phyloP scores from a whole-genome alignment of 2,888 invertebrate species.

The Scaptomyza cyrtandrae region DNA sequence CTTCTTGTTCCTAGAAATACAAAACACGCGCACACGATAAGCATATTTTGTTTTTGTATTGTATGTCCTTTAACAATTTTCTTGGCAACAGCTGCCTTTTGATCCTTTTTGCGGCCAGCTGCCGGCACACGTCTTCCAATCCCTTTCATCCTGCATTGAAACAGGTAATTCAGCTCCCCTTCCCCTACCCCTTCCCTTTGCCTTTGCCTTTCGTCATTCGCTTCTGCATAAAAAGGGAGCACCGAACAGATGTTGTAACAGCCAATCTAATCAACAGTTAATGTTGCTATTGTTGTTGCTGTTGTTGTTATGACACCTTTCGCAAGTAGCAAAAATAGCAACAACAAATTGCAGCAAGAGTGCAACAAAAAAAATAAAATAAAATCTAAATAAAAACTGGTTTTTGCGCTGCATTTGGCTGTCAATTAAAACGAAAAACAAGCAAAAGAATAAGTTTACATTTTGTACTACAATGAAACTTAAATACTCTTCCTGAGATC shows the following conservation, averaged over 20 bases:
- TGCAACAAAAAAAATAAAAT: constrained; percentile 29
- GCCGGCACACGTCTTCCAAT: constrained; percentile 68
- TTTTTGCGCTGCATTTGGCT: constrained; percentile 62
- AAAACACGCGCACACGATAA: constrained; percentile 37
- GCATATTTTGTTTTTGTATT: constrained; percentile 13
- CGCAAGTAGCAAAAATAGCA: constrained; percentile 54
- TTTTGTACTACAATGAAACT: not conserved
- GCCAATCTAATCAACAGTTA: constrained; percentile 45
- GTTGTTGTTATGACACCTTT: constrained; percentile 68
- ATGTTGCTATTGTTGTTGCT: constrained; percentile 19
- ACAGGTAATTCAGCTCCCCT: constrained; percentile 43
- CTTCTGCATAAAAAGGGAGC: constrained; percentile 25
- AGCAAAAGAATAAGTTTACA: not conserved
- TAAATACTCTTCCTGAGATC: not conserved
- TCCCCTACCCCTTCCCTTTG: not conserved
- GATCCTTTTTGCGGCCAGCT: constrained; percentile 68
- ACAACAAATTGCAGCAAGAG: constrained; percentile 18
- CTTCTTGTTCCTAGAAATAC: constrained; percentile 32
- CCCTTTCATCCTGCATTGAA: constrained; percentile 23
- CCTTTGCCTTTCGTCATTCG: not conserved
- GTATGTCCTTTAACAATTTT: constrained; percentile 6
- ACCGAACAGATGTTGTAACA: constrained; percentile 64
- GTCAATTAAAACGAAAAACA: constrained; percentile 61
- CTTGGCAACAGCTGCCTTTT: constrained; percentile 46
- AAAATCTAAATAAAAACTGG: constrained; percentile 49